phyloP scores from a whole-genome alignment of 1,140 invertebrate species.

The Ephestia elutella region DNA sequence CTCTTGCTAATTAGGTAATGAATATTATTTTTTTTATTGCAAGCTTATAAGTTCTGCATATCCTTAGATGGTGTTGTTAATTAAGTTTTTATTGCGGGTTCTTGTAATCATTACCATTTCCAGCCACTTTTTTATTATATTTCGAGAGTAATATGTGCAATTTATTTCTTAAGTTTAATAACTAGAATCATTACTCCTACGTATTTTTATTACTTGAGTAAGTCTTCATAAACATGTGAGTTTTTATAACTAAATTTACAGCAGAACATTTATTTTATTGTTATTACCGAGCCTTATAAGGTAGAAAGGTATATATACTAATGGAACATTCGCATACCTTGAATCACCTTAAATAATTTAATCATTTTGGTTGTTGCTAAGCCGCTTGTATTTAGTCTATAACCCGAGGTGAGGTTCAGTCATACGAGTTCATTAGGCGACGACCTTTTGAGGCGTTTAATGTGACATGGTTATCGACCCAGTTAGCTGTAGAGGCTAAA shows the following conservation, averaged over 20 bases:
- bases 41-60: too few relatives aligned
- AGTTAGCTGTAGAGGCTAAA: slow-evolving; percentile 11
- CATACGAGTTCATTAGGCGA: slow-evolving; percentile 11
- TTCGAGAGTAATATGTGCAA: background rate
- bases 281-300: background rate
- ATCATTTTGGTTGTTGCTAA: background rate
- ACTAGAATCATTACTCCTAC: background rate
- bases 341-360: background rate
- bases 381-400: background rate
- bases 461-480: slow-evolving; percentile 16
- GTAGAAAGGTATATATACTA: background rate
- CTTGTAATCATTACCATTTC: background rate
- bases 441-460: slow-evolving; percentile 7
- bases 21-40: too few relatives aligned
- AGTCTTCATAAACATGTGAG: background rate
- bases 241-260: background rate
- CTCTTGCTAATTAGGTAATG: too few relatives aligned
- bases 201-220: background rate
- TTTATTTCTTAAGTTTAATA: background rate
- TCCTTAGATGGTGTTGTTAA: too few relatives aligned
- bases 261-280: background rate
- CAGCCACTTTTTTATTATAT: background rate
- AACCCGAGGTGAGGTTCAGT: slow-evolving; percentile 1
- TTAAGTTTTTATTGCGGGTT: background rate
- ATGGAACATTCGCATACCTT: background rate